Evolutionary conservation across 2,113 vertebrate genomes (phyloP), one percentile per base, ranked within the genome.

Genomic region (Cavia porcellus): DNA sequence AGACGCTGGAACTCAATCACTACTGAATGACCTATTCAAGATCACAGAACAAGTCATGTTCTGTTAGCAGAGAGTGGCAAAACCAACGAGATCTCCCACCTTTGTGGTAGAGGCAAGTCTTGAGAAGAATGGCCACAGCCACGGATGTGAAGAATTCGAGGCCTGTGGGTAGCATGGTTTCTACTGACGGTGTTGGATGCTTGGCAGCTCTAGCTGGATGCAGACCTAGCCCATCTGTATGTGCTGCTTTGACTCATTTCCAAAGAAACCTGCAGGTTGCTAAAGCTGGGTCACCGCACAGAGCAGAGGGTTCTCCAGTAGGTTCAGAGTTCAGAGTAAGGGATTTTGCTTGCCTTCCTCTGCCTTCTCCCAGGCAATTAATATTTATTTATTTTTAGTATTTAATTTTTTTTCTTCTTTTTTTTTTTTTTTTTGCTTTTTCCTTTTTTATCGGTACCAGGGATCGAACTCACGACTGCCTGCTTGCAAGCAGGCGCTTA

Each of bases 21-120:
- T 22, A 66, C 42, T 68, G 52, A 70, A 19, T 35, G 72, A 88
- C 45, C 55, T 57, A 22, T n/a, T 6, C 64, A 47, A 89, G 84
- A 14, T 70, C 79, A 86, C 50, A 86, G 88, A 91, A 35, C n/a
- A 50, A 68, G 68, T 86, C 59, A 42, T 64, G 81, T 92, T 68
- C 75, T 82, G 62, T 77, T n/a, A 38, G 15, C n/a, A 83, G n/a
- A 81, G 25, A 14, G 35, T 6, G 28, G 61, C 52, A 74, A 86
- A 80, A 72, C 38, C 30, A 72, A 62, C 38, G 45, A 35, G 80
- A 57, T 12, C 32, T 64, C 14, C 14, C 7, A 55, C 80, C 24
- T 19, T 24, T 89, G 47, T 8, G 80, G 55, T 15, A 42, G 77
- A 94, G 61, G n/a, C 22, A 77, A 81, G 66, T 45, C 92, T 92